phyloP scores from a whole-genome alignment of 2,113 vertebrate species.

The Nettapus auritus region DNA sequence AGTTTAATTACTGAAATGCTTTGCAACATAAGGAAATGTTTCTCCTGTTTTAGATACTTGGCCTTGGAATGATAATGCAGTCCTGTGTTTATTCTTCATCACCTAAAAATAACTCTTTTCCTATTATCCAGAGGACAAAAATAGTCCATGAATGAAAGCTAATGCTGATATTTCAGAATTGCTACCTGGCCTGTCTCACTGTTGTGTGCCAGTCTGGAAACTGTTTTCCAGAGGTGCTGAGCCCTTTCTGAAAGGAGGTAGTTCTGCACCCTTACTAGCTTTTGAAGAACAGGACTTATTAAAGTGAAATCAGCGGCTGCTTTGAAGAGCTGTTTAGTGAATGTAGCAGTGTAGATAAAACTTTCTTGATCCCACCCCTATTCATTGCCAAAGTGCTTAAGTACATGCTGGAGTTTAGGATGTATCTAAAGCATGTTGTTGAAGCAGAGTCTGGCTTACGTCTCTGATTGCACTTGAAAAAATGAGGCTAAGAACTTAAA shows the following conservation, averaged over 20 bases:
- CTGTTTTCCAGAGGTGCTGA: not conserved
- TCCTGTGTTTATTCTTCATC: not conserved
- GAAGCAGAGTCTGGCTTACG: not conserved
- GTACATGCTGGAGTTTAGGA: not conserved
- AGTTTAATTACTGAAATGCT: not conserved
- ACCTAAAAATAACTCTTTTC: not conserved
- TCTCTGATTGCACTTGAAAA: not conserved
- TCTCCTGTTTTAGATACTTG: not conserved
- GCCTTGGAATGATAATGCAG: not conserved
- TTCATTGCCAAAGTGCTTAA: not conserved
- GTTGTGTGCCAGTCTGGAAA: not conserved
- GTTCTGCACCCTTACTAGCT: not conserved
- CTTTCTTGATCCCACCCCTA: not conserved
- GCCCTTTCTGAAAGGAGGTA: not conserved
- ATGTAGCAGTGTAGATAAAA: not conserved
- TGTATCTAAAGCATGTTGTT: not conserved
- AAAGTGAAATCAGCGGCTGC: not conserved
- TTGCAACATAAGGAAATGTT: not conserved
- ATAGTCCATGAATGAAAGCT: not conserved
- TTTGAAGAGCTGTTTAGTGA: not conserved
- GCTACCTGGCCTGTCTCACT: not conserved
- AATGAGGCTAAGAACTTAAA: not conserved
- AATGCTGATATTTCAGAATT: not conserved
- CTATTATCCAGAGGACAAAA: not conserved
- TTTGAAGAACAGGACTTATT: not conserved